Base-by-base conservation (phyloP, 2,888 invertebrate species). In the Harpagoxenus sublaevis region DNA sequence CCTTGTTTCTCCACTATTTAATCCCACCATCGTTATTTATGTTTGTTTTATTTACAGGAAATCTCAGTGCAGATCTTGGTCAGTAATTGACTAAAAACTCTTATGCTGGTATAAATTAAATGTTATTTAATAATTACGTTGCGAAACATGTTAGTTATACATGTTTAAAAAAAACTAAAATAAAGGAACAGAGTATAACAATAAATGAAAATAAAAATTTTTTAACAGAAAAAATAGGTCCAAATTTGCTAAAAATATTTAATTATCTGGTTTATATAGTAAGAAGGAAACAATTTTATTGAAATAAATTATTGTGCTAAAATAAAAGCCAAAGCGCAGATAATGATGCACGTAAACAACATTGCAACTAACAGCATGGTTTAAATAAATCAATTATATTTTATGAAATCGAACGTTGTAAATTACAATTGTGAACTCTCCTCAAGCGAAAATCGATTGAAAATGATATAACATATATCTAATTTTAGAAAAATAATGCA, bases 1-100 rank as follows among this genome's bases (percentile, higher is more conserved):
- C 77, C 75, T 79, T 87, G 82, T 87, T 87, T 85, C 81, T 28
- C 39, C 31, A 73, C 75, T 83, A 83, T 89, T 86, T 89, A 85
- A 89, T 89, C 73, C 71, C 51, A 48, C 53, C 57, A 42, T 65
- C 53, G 63, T 89, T 87, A 83, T 55, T 87, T 87, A 63, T 55
- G 35, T 73, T 48, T 53, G 63, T 51, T 28, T 60, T 42, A 62
- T 78, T 53, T 65, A 53, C 28, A 31, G 15, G n/a, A 35, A 62
- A 60, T 5, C 28, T 57, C 12, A 63, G 15, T 10, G 28, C 5
- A 12, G 18, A 55, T 68, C 4, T 51, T 60, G 15, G 12, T 28
- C 23, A 57, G 9, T 66, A 55, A 66, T 45, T 35, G 12, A 45
- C 3, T 48, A n/a, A 70, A 55, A 70, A 60, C 6, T 48, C 6